phyloP scores from a whole-genome alignment of 2,113 vertebrate genomes.

The Lamprotornis superbus region DNA sequence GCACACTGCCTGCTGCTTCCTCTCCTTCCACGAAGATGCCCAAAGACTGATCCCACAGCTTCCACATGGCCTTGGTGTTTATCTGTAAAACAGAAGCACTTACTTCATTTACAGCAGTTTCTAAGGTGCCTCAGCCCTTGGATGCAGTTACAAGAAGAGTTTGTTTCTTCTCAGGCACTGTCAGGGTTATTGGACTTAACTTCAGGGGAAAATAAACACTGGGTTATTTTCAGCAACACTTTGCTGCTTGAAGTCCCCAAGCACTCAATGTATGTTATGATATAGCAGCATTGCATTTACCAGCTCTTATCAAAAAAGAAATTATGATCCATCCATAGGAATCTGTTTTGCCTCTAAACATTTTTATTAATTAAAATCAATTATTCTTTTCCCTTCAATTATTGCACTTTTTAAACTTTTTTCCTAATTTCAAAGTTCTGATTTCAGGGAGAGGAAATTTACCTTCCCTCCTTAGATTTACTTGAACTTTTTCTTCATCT shows the following conservation, averaged over 20 bases:
- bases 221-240: neutral
- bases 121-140: neutral
- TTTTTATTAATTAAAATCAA: neutral
- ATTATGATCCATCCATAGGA: neutral
- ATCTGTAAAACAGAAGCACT: neutral
- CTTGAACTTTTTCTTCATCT: neutral
- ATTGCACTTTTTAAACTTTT: neutral
- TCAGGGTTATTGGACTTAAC: neutral
- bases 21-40: neutral
- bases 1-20: neutral
- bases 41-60: neutral
- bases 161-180: neutral
- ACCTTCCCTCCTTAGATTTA: neutral
- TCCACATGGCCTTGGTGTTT: neutral
- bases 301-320: neutral
- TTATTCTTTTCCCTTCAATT: neutral
- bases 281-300: neutral
- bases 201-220: neutral
- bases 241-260: neutral
- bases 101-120: neutral
- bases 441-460: neutral
- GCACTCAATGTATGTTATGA: neutral
- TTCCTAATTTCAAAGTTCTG: neutral
- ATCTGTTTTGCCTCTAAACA: neutral
- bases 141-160: neutral